Percentiles rank a stretch among this genome's conserved stretches.
These are phyloP conservation scores for Petaurus breviceps DNA, from an alignment of 2,113 vertebrate genomes.

Conservation along the genomic window DNA sequence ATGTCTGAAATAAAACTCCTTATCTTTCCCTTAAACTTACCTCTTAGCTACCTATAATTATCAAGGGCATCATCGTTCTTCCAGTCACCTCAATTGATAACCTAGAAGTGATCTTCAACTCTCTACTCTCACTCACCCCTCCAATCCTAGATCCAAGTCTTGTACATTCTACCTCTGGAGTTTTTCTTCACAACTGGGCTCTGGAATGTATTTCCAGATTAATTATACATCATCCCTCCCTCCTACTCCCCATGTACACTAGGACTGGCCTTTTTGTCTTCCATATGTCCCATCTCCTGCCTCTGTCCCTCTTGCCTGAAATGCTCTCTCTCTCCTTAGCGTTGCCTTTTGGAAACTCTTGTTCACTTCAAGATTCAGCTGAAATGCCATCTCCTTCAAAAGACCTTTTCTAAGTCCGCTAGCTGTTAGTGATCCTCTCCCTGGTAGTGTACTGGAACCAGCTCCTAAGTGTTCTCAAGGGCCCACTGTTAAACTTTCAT, in stretches of 20 bases:
- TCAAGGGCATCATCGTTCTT: not conserved
- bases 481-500: not conserved
- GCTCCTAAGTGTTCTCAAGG: not conserved
- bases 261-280: not conserved
- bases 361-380: not conserved
- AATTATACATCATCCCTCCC: not conserved
- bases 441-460: not conserved
- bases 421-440: not conserved
- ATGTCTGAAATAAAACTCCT: not conserved
- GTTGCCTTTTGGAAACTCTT: not conserved
- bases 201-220: no score
- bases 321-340: not conserved
- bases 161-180: not conserved
- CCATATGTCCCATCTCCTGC: not conserved
- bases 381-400: not conserved
- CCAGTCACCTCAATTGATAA: not conserved
- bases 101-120: no score
- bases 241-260: not conserved
- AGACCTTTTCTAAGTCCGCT: not conserved
- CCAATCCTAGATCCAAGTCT: not conserved
- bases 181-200: not conserved
- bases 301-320: not conserved
- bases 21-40: not conserved
- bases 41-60: not conserved
- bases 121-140: not conserved